These are phyloP conservation scores for Eumaeus atala DNA, from an alignment of 1,140 invertebrate genomes.

Conservation along the genomic window DNA sequence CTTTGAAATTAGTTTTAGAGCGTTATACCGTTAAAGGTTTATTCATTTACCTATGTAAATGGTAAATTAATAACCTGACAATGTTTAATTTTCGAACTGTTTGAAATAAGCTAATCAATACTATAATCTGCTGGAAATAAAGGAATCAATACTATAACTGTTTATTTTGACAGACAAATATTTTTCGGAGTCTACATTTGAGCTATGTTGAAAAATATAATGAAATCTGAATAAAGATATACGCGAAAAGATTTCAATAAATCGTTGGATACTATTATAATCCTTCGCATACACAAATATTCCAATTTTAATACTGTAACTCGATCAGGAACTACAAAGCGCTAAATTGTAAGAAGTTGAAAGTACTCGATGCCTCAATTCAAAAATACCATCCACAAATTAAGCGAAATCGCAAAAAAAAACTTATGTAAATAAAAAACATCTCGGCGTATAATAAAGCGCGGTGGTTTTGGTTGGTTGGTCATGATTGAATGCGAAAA, in stretches of 20 bases:
- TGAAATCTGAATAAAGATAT: too few relatives aligned
- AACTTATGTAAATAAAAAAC: slow-evolving; percentile 3
- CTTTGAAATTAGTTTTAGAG: slow-evolving; percentile 5
- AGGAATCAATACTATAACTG: too few relatives aligned
- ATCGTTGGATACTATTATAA: too few relatives aligned
- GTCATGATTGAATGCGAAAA: slow-evolving; percentile 8
- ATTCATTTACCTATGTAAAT: neutral
- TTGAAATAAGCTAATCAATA: too few relatives aligned
- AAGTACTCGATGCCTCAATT: slow-evolving; percentile 1
- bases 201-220: too few relatives aligned
- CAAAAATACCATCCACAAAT: neutral
- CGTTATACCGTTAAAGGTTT: slow-evolving; percentile 6
- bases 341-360: neutral
- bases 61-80: neutral
- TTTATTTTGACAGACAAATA: too few relatives aligned
- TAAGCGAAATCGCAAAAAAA: slow-evolving; percentile 5
- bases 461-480: slow-evolving; percentile 5
- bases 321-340: too few relatives aligned
- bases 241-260: too few relatives aligned
- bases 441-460: slow-evolving; percentile 4
- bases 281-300: too few relatives aligned
- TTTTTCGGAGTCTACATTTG: too few relatives aligned
- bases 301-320: too few relatives aligned
- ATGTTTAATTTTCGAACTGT: neutral
- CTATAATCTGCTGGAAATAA: too few relatives aligned